Base-by-base conservation (phyloP, 2,888 invertebrate genomes). In the Drosophila aldrichi region DNA sequence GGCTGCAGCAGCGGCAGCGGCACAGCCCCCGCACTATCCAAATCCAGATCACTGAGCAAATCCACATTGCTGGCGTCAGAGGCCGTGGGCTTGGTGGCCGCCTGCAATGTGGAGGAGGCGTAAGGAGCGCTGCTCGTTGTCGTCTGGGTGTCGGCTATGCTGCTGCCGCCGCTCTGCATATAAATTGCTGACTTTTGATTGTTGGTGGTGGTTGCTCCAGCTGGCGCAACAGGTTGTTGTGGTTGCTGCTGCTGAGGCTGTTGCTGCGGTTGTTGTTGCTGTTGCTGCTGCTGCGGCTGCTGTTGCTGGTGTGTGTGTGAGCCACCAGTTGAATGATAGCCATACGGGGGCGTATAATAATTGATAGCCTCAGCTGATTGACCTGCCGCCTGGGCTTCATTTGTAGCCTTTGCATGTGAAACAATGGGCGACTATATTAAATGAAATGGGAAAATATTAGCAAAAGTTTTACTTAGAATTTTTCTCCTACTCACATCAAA, bases 11-110 rank as follows among this genome's bases (percentile, higher is more conserved):
- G 67, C 0, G 90, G 84, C 25, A 91, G 82, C 9, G 90, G 82
- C 18, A 91, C 81, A 12, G 77, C 74, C 0, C 70, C 87, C 0
- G 95, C 94, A 79, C 96, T 96, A 91, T 97, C 97, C 51, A 97
- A 95, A 91, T 97, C 97, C 52, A 97, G 94, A 55, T 96, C 97
- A 0, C 96, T 95, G 9, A 97, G 92, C 38, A 97, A 93, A 93
- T 97, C 97, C 55, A 96, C 94, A 61, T 95, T 95, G 38, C 68
- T 72, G 8, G 48, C n/a, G 1, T 49, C 55, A 2, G 63, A 41
- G 7, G 65, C 62, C 6, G 52, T 9, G 5, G 70, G 18, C 20
- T 75, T 73, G 6, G 60, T 57, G 12, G 63, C 58, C 2, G 61
- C 32, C 34, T 62, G 78, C 57, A 49, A 14, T 2, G 78, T 18